phyloP scores from a whole-genome alignment of 2,888 invertebrate genomes.

The Dioctria rufipes region DNA sequence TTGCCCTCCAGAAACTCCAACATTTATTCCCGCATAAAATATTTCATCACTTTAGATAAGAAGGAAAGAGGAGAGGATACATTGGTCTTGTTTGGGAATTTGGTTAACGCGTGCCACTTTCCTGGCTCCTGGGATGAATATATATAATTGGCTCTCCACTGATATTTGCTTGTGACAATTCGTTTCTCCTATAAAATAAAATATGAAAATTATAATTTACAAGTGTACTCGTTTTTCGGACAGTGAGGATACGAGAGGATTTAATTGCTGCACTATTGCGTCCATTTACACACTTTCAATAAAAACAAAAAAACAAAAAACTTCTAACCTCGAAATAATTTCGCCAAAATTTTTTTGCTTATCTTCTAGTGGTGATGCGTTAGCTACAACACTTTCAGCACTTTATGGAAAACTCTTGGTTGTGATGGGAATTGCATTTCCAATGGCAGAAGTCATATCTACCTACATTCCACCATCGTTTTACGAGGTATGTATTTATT shows the following conservation, averaged over 20 bases:
- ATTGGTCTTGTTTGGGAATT: no score
- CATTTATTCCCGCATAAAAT: no score
- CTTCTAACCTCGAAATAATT: slow-evolving; percentile 17
- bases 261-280: neutral
- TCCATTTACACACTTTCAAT: neutral
- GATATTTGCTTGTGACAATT: no score
- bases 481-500: slow-evolving; percentile 80
- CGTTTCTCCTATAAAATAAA: no score
- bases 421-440: slow-evolving; percentile 95
- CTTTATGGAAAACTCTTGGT: slow-evolving; percentile 94
- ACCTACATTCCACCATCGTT: slow-evolving; percentile 94
- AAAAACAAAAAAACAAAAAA: neutral
- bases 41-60: no score
- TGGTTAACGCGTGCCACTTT: no score
- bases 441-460: slow-evolving; percentile 96
- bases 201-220: no score
- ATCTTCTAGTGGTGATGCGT: slow-evolving; percentile 81
- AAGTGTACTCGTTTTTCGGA: slow-evolving; percentile 7
- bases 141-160: no score
- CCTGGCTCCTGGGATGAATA: no score
- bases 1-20: no score
- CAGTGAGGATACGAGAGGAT: neutral
- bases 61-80: no score
- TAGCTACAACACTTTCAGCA: slow-evolving; percentile 91
- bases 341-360: slow-evolving; percentile 60